Evolutionary conservation across 2,113 vertebrate species (phyloP).

Genomic region (Phrynosoma platyrhinos): DNA sequence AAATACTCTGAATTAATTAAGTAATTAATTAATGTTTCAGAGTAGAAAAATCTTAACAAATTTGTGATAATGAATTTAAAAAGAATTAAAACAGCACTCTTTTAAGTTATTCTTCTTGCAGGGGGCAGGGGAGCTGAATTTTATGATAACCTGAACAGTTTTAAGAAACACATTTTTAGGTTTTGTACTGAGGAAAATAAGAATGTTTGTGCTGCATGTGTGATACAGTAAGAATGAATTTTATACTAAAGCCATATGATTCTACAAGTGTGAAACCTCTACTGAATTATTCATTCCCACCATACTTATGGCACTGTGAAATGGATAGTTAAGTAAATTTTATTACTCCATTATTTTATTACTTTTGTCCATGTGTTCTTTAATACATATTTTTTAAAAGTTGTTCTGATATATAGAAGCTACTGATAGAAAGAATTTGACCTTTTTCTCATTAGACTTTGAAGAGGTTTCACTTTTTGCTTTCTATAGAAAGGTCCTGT

Average conservation of each 20-base stretch:
- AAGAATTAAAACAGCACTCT: no score
- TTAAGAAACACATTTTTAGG: no score
- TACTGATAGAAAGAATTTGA: neutral
- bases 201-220: no score
- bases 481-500: slow-evolving; percentile 60
- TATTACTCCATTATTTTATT: neutral
- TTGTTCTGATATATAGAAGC: neutral
- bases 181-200: no score
- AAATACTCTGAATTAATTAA: no score
- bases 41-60: no score
- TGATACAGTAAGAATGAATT: no score
- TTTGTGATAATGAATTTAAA: no score
- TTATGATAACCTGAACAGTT: no score
- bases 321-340: neutral
- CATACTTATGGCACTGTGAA: neutral
- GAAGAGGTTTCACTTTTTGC: slow-evolving; percentile 29
- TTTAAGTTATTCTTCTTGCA: no score
- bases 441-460: neutral
- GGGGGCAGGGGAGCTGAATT: no score
- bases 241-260: neutral
- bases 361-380: neutral
- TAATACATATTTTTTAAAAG: neutral
- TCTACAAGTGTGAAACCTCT: neutral
- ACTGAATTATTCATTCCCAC: neutral
- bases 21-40: no score